These are phyloP conservation scores for Eospalax fontanierii DNA, from an alignment of 2,797 vertebrate species.

Conservation along the genomic window DNA sequence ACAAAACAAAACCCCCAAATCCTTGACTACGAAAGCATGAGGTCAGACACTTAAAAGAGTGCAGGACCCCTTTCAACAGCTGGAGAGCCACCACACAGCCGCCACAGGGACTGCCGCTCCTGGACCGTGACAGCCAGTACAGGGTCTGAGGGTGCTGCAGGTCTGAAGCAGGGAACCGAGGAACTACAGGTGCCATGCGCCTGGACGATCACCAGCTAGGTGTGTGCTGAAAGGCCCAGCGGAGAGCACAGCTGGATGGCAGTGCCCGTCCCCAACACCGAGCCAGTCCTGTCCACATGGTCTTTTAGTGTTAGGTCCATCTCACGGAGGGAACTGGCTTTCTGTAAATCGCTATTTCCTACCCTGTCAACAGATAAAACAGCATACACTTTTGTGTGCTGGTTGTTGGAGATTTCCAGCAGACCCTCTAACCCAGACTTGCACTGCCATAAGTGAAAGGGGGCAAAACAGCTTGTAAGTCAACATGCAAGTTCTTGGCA, in stretches of 20 bases:
- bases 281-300: constrained; percentile 12
- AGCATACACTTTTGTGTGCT: constrained; percentile 30
- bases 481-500: constrained; percentile 54
- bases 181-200: not conserved
- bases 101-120: constrained; percentile 67
- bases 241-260: not conserved
- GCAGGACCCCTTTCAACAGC: constrained; percentile 82
- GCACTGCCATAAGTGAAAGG: constrained; percentile 69
- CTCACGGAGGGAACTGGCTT: not conserved
- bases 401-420: not conserved
- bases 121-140: constrained; percentile 72
- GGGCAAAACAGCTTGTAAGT: not conserved
- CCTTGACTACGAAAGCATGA: constrained; percentile 87
- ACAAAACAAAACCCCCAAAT: constrained; percentile 45
- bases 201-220: not conserved
- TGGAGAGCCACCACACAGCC: constrained; percentile 79
- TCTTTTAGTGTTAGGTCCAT: not conserved
- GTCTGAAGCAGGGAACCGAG: not conserved
- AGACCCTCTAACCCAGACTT: constrained; percentile 64
- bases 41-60: constrained; percentile 84
- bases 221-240: not conserved
- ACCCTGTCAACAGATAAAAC: constrained; percentile 18
- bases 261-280: not conserved
- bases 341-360: constrained; percentile 14
- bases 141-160: constrained; percentile 61